Base-by-base conservation (phyloP, 2,888 invertebrate genomes). In the Nephrotoma appendiculata region DNA sequence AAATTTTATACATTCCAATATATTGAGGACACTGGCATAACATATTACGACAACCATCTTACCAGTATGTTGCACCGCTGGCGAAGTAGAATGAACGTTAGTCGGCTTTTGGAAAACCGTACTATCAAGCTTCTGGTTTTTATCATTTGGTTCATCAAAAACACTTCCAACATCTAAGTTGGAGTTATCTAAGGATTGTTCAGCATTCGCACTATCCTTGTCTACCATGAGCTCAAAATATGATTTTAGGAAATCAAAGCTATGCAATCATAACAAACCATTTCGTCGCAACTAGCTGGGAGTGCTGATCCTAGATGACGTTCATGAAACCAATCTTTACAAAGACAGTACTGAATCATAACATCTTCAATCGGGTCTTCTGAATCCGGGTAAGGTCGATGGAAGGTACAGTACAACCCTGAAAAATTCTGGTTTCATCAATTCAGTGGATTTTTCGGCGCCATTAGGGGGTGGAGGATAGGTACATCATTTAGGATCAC, bases 261-360 rank as follows among this genome's bases (percentile, higher is more conserved):
- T 93, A 97, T 95, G 89, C 98, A 98, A 2, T 89, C 90, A 86
- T 94, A 94, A 90, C 98, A 98, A 86, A 96, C 94, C 95, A 98
- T 96, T 93, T 98, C 98, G 86, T 94, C 93, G 90, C 95, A 96
- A 84, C 93, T 93, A 43, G 93, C 93, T 11, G 95, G 93, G 85
- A 93, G 92, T 86, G 92, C 91, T 3, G 93, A 92, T 87, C 94
- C 94, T 88, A 97, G 92, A 91, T 97, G 97, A 89, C 95, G 91
- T 42, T 95, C 94, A 92, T 99, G 99, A 89, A 95, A 97, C 99
- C 99, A 99, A 91, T 99, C 99, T 91, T 99, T 99, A 91, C 99
- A 99, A 86, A 98, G 92, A 84, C 96, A 93, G 90, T 99, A 99
- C 90, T 99, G 99, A 86, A 98, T 94, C 99, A 99, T 99, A 89